A percentile compares a stretch with the other conserved stretches of the same genome.
phyloP scores from a whole-genome alignment of 2,888 invertebrate species.

The Allygus modestus region DNA sequence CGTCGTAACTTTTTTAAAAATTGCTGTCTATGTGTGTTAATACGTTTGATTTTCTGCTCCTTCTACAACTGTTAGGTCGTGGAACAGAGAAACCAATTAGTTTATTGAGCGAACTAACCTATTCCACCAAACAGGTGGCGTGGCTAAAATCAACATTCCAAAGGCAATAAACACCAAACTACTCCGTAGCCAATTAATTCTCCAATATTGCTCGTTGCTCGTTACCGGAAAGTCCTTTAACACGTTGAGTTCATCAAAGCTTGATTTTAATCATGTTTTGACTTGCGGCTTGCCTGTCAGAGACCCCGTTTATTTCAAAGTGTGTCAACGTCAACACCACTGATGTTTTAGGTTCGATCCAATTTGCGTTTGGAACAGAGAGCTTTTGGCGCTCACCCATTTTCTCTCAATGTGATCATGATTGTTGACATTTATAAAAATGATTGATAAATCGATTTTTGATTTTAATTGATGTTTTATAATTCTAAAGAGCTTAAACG shows the following conservation, averaged over 20 bases:
- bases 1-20: too few relatives aligned
- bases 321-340: not conserved
- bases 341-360: not conserved
- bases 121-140: not conserved
- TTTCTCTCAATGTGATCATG: too few relatives aligned
- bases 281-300: not conserved
- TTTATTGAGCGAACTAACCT: not conserved
- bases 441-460: too few relatives aligned
- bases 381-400: too few relatives aligned
- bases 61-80: too few relatives aligned
- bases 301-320: not conserved
- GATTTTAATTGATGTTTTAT: too few relatives aligned
- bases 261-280: not conserved
- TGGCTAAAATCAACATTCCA: not conserved
- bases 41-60: too few relatives aligned
- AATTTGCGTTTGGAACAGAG: not conserved
- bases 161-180: not conserved
- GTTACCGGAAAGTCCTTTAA: not conserved
- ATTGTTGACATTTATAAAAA: too few relatives aligned
- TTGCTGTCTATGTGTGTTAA: too few relatives aligned
- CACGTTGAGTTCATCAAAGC: not conserved
- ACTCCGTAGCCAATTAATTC: not conserved
- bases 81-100: too few relatives aligned
- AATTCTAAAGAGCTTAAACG: too few relatives aligned
- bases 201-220: not conserved